phyloP scores from a whole-genome alignment of 2,888 invertebrate species.

The Meta bourneti region DNA sequence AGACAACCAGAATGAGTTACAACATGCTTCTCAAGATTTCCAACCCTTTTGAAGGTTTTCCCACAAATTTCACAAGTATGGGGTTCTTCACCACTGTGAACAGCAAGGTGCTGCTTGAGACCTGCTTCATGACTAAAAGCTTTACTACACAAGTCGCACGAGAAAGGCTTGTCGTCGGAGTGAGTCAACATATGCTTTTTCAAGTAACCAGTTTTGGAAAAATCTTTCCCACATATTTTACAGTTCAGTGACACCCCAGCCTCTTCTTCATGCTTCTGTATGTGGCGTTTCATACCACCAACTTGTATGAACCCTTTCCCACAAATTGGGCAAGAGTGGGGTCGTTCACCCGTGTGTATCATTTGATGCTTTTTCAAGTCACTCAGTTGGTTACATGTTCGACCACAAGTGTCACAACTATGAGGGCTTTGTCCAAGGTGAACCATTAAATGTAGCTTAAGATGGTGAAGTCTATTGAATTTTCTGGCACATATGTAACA shows the following conservation, averaged over 20 bases:
- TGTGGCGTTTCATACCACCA: slow-evolving; percentile 69
- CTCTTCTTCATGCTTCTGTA: slow-evolving; percentile 67
- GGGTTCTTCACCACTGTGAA: slow-evolving; percentile 79
- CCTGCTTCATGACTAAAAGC: slow-evolving; percentile 80
- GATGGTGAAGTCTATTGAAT: slow-evolving; percentile 73
- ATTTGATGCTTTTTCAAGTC: slow-evolving; percentile 81
- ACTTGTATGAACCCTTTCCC: slow-evolving; percentile 80
- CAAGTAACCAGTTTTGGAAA: slow-evolving; percentile 79
- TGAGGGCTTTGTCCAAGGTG: slow-evolving; percentile 72
- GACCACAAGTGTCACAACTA: slow-evolving; percentile 80
- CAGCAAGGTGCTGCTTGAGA: slow-evolving; percentile 52
- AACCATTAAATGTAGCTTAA: slow-evolving; percentile 71
- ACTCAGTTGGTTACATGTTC: slow-evolving; percentile 81
- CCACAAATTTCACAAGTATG: slow-evolving; percentile 81
- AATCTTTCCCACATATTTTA: slow-evolving; percentile 63
- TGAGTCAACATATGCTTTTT: slow-evolving; percentile 81
- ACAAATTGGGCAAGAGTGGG: slow-evolving; percentile 80
- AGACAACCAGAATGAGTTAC: slow-evolving; percentile 65
- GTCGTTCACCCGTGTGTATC: slow-evolving; percentile 81
- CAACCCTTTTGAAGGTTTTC: slow-evolving; percentile 79
- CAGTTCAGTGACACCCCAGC: slow-evolving; percentile 42
- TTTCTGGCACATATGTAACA: slow-evolving; percentile 71
- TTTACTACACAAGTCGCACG: slow-evolving; percentile 80
- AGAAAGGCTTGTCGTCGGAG: slow-evolving; percentile 79
- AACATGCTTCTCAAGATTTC: slow-evolving; percentile 69